Evolutionary conservation across 1,140 invertebrate species (phyloP).

Genomic region (Orchesella cincta): DNA sequence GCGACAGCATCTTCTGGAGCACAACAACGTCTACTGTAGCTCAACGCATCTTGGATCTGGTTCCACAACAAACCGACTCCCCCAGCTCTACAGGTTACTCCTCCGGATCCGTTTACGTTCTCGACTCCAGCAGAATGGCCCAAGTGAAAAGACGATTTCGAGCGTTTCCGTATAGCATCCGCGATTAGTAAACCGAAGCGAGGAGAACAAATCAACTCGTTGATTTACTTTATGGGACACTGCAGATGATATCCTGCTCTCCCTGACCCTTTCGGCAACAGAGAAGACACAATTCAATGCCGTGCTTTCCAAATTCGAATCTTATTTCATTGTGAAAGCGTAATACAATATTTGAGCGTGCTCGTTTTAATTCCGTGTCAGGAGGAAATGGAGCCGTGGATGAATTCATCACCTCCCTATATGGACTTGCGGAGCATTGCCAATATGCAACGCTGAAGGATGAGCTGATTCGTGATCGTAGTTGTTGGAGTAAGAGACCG

Average conservation of each 20-base stretch:
- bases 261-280: slow-evolving; percentile 21
- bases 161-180: slow-evolving; percentile 50
- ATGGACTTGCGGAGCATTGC: slow-evolving; percentile 23
- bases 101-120: slow-evolving; percentile 38
- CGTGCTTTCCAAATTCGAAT: slow-evolving; percentile 45
- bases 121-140: slow-evolving; percentile 44
- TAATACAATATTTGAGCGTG: slow-evolving; percentile 43
- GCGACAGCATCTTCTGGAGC: no score
- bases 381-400: slow-evolving; percentile 42
- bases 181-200: slow-evolving; percentile 38
- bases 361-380: slow-evolving; percentile 49
- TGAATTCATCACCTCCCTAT: slow-evolving; percentile 46
- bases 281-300: slow-evolving; percentile 39
- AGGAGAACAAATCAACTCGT: slow-evolving; percentile 45
- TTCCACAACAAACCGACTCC: neutral
- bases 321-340: slow-evolving; percentile 54
- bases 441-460: slow-evolving; percentile 21
- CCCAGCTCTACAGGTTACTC: neutral
- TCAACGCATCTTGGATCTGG: neutral
- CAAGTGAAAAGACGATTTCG: slow-evolving; percentile 51
- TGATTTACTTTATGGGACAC: slow-evolving; percentile 48
- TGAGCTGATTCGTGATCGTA: slow-evolving; percentile 39
- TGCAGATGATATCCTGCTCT: slow-evolving; percentile 32
- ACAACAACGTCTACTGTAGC: neutral
- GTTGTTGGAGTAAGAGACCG: slow-evolving; percentile 53